Conservation (phyloP, 2,113 vertebrate genomes). For the Terrapene triunguis region DNA sequence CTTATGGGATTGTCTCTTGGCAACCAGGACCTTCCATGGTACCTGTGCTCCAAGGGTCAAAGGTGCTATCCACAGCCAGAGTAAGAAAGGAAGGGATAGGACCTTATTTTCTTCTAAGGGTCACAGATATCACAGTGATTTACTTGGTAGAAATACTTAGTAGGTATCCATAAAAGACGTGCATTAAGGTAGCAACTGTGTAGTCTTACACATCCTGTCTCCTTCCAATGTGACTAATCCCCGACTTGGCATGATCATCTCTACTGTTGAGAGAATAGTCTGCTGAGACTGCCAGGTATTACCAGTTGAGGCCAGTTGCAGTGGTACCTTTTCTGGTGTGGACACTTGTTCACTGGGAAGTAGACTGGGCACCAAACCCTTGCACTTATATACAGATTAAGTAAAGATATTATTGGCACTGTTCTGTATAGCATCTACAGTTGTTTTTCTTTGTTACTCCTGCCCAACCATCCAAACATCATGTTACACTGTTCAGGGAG, state of each 20-base stretch:
- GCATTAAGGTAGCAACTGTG: fast-evolving
- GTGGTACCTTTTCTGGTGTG: neutral
- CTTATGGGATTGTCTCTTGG: neutral
- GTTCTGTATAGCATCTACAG: neutral
- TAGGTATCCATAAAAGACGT: fast-evolving
- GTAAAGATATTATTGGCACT: neutral
- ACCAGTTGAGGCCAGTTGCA: neutral
- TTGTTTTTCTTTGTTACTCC: neutral
- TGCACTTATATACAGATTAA: fast-evolving
- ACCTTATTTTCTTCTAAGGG: neutral
- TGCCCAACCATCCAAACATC: neutral
- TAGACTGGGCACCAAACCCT: neutral
- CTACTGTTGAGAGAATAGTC: neutral
- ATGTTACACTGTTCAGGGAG: neutral
- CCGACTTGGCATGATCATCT: neutral
- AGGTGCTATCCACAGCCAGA: neutral
- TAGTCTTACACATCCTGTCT: fast-evolving
- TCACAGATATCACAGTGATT: neutral
- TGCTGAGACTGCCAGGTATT: neutral
- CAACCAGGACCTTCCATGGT: neutral
- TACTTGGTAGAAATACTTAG: fast-evolving
- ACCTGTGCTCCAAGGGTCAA: neutral
- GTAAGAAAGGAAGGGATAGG: neutral
- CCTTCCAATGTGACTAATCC: fast-evolving
- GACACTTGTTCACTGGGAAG: neutral